phyloP scores from a whole-genome alignment of 2,113 vertebrate species.

The Microcebus murinus region DNA sequence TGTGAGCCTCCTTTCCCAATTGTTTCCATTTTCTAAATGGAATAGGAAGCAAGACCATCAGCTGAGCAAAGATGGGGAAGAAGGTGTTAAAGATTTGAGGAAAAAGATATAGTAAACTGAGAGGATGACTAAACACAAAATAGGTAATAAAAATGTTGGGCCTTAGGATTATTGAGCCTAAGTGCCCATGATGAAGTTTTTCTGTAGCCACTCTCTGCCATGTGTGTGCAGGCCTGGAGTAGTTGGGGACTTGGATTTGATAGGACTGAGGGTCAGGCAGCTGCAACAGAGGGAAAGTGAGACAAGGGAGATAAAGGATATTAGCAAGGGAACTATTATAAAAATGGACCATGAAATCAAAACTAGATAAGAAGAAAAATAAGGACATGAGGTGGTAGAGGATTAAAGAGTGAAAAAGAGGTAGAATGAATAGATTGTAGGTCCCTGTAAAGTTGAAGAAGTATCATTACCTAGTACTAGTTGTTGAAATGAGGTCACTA shows the following conservation, averaged over 20 bases:
- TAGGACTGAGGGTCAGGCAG: neutral
- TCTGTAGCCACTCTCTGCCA: neutral
- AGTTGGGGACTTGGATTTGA: neutral
- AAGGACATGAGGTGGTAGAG: neutral
- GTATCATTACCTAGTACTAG: neutral
- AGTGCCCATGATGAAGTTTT: neutral
- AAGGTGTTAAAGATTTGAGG: neutral
- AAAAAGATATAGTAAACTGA: neutral
- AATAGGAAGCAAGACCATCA: neutral
- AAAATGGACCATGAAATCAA: neutral
- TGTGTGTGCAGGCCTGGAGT: neutral
- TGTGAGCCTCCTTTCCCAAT: neutral
- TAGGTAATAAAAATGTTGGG: neutral
- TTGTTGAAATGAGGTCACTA: slow-evolving; percentile 8
- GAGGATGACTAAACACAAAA: neutral
- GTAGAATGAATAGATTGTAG: neutral
- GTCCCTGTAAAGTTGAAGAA: neutral
- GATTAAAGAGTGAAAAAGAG: slow-evolving; percentile 8
- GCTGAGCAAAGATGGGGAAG: neutral
- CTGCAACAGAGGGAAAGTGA: neutral
- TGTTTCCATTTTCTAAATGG: neutral
- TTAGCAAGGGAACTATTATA: neutral
- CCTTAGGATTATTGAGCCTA: neutral
- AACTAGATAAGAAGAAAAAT: neutral
- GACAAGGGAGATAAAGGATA: neutral